phyloP scores from a whole-genome alignment of 1,140 invertebrate genomes.

The Sycophila sp. region DNA sequence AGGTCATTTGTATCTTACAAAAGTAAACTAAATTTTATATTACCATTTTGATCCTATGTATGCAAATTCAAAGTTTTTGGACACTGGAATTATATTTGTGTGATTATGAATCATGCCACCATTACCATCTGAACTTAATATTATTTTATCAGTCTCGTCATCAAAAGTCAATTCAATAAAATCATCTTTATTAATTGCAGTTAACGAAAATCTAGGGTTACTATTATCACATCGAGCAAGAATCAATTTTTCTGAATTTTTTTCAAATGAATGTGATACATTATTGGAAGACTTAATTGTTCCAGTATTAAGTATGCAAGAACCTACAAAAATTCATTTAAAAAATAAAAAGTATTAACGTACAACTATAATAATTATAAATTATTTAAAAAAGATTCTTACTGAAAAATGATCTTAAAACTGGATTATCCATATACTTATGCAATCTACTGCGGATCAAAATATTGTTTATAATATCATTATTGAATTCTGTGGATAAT shows the following conservation, averaged over 20 bases:
- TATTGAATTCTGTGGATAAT: conserved; percentile 49
- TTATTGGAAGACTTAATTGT: conserved; percentile 55
- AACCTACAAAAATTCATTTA: conserved; percentile 48
- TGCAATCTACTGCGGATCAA: conserved; percentile 57
- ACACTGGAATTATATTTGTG: conserved; percentile 47
- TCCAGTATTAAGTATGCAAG: conserved; percentile 54
- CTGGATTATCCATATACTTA: conserved; percentile 55
- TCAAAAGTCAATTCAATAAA: conserved; percentile 54
- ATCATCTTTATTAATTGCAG: conserved; percentile 44
- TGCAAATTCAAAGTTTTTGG: conserved; percentile 53
- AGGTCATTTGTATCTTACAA: neutral
- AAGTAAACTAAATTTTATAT: conserved; percentile 30
- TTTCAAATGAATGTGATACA: conserved; percentile 44
- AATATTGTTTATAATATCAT: conserved; percentile 52
- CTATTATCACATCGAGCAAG: conserved; percentile 59
- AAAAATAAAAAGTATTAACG: neutral
- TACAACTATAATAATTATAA: neutral
- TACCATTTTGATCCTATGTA: conserved; percentile 58
- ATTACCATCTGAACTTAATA: conserved; percentile 49
- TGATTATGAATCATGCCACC: conserved; percentile 55
- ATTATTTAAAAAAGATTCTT: conserved; percentile 41
- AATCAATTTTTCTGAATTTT: conserved; percentile 53
- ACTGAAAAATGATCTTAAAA: conserved; percentile 56
- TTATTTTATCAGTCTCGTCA: conserved; percentile 56
- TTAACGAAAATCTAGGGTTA: conserved; percentile 57